These are phyloP conservation scores for Campylorhamphus procurvoides DNA, from an alignment of 2,113 vertebrate species.

Conservation along the genomic window DNA sequence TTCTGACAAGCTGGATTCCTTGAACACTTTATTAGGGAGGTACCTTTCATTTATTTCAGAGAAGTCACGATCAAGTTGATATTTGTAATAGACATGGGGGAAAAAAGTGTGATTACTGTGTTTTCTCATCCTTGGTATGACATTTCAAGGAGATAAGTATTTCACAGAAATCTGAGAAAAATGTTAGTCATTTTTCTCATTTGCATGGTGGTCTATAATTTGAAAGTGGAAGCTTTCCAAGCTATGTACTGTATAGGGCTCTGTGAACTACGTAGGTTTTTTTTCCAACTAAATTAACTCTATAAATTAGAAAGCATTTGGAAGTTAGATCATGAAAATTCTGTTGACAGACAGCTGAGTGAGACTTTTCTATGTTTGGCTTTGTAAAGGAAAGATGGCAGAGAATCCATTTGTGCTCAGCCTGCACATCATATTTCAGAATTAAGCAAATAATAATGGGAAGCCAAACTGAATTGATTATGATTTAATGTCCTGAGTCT, in stretches of 20 bases:
- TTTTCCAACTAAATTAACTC: background rate
- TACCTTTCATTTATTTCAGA: background rate
- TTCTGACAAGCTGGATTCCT: background rate
- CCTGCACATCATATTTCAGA: background rate
- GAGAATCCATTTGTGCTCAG: background rate
- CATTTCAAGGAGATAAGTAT: background rate
- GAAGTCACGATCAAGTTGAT: background rate
- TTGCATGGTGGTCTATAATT: background rate
- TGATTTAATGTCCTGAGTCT: background rate
- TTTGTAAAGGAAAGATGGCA: background rate
- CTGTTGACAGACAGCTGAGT: background rate
- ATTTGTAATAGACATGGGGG: background rate
- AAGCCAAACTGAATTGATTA: slow-evolving; percentile 8
- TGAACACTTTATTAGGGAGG: background rate
- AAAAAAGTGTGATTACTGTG: background rate
- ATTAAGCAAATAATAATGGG: slow-evolving; percentile 24
- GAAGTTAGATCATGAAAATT: background rate
- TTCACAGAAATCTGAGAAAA: background rate
- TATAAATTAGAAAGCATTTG: background rate
- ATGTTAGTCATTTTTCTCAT: background rate
- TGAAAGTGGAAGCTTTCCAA: background rate
- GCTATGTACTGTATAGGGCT: background rate
- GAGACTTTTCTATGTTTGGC: background rate
- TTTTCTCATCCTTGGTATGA: background rate
- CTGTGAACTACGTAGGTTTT: background rate